Percentiles rank a stretch among this genome's conserved stretches.
Evolutionary conservation across 2,888 invertebrate genomes (phyloP).

Genomic region (Epinotia nisella): DNA sequence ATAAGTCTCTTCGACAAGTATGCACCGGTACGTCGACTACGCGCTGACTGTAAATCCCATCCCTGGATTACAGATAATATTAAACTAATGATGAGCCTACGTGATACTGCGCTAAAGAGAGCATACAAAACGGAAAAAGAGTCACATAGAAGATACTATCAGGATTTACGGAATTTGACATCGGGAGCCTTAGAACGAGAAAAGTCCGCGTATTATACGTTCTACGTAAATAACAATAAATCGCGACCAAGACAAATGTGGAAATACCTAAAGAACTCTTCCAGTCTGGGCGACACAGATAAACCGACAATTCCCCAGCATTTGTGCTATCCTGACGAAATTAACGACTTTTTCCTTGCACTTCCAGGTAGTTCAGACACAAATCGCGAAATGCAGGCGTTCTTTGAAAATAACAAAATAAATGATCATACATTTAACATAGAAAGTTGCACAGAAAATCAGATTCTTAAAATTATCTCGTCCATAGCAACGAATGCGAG

Average conservation of each 20-base stretch:
- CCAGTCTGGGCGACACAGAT: neutral
- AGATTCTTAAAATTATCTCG: too few relatives aligned
- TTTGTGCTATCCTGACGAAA: too few relatives aligned
- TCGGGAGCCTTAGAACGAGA: constrained; percentile 43
- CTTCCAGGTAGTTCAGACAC: too few relatives aligned
- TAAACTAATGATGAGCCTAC: constrained; percentile 46
- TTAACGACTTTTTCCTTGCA: too few relatives aligned
- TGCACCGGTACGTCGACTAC: constrained; percentile 39
- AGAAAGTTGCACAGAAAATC: too few relatives aligned
- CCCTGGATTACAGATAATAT: constrained; percentile 47
- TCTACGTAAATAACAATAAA: constrained; percentile 44
- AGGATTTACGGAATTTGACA: constrained; percentile 42
- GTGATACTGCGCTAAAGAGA: constrained; percentile 41
- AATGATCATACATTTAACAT: too few relatives aligned
- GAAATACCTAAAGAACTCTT: constrained; percentile 25
- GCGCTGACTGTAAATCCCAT: constrained; percentile 23
- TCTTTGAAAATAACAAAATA: too few relatives aligned
- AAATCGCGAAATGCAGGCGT: too few relatives aligned
- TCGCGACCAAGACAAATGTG: constrained; percentile 37
- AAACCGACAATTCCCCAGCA: neutral
- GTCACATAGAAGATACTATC: constrained; percentile 42
- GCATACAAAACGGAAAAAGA: too few relatives aligned
- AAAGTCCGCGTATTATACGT: constrained; percentile 44
- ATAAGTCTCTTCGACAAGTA: constrained; percentile 43
- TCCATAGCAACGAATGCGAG: too few relatives aligned